Evolutionary conservation across 2,888 invertebrate species (phyloP).

Genomic region (Ichneumoninae sp.): DNA sequence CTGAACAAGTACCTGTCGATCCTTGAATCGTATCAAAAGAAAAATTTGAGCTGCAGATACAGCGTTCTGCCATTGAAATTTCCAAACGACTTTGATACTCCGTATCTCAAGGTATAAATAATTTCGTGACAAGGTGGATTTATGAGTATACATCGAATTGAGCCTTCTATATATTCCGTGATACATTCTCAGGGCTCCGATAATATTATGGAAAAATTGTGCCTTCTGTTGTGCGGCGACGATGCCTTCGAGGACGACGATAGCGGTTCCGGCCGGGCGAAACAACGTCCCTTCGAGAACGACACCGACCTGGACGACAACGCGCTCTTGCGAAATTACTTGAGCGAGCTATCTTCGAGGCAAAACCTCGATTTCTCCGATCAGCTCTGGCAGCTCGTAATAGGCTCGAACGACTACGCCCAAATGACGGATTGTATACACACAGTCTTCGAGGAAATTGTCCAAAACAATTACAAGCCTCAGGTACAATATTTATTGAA

Average conservation of each 20-base stretch:
- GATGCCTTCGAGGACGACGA: slow-evolving; percentile 43
- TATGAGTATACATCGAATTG: not conserved
- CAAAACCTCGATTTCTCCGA: slow-evolving; percentile 76
- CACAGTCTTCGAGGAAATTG: slow-evolving; percentile 71
- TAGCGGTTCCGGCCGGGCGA: not conserved
- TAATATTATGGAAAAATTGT: slow-evolving; percentile 67
- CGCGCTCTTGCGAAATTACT: slow-evolving; percentile 64
- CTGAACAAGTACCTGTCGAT: slow-evolving; percentile 72
- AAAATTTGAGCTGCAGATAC: slow-evolving; percentile 60
- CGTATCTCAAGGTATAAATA: slow-evolving; percentile 67
- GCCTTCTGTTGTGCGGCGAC: slow-evolving; percentile 70
- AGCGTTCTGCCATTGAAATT: slow-evolving; percentile 67
- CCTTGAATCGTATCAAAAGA: slow-evolving; percentile 69
- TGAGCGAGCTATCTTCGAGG: slow-evolving; percentile 70
- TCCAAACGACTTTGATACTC: slow-evolving; percentile 70
- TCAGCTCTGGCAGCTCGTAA: slow-evolving; percentile 74
- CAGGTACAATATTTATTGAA: slow-evolving; percentile 68
- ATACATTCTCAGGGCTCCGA: slow-evolving; percentile 64
- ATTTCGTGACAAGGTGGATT: not conserved
- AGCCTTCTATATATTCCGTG: not conserved
- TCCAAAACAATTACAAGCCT: slow-evolving; percentile 67
- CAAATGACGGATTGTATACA: slow-evolving; percentile 73
- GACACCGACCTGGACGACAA: slow-evolving; percentile 64
- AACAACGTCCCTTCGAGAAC: slow-evolving; percentile 45
- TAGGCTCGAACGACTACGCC: slow-evolving; percentile 63